Evolutionary conservation across 2,113 vertebrate genomes (phyloP).

Genomic region (Electrona antarctica): DNA sequence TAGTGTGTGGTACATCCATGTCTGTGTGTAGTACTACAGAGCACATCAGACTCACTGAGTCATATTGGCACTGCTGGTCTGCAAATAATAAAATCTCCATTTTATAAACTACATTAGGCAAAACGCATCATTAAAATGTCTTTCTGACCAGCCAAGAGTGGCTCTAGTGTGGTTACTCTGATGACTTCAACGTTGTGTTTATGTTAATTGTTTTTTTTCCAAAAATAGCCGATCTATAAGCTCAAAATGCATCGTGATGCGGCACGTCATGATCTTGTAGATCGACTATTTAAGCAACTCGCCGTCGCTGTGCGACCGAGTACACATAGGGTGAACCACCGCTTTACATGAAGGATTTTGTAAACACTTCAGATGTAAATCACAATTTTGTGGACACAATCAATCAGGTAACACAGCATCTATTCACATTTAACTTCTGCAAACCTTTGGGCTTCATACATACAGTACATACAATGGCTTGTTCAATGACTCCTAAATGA

Average conservation of each 20-base stretch:
- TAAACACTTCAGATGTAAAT: slow-evolving; percentile 54
- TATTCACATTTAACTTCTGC: slow-evolving; percentile 14
- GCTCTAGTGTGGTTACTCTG: slow-evolving; percentile 55
- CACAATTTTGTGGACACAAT: slow-evolving; percentile 17
- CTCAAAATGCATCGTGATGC: too few relatives aligned
- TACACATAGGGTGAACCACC: background rate
- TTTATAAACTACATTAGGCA: slow-evolving; percentile 19
- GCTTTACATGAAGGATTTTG: slow-evolving; percentile 43
- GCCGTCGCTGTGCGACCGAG: too few relatives aligned
- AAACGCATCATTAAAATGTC: slow-evolving; percentile 36
- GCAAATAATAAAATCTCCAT: slow-evolving; percentile 25
- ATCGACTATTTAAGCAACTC: too few relatives aligned
- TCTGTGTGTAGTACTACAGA: slow-evolving; percentile 21
- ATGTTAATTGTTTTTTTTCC: slow-evolving; percentile 25
- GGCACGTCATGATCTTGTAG: too few relatives aligned
- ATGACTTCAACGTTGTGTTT: slow-evolving; percentile 28
- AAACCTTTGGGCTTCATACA: background rate
- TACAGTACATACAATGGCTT: slow-evolving; percentile 4
- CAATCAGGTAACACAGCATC: slow-evolving; percentile 15
- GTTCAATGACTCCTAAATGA: background rate
- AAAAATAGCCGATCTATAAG: too few relatives aligned
- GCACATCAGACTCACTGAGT: slow-evolving; percentile 31
- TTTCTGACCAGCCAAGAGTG: slow-evolving; percentile 30
- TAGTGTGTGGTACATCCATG: slow-evolving; percentile 17
- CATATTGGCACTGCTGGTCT: slow-evolving; percentile 57